These are phyloP conservation scores for Willisornis vidua DNA, from an alignment of 2,113 vertebrate genomes.

Conservation along the genomic window DNA sequence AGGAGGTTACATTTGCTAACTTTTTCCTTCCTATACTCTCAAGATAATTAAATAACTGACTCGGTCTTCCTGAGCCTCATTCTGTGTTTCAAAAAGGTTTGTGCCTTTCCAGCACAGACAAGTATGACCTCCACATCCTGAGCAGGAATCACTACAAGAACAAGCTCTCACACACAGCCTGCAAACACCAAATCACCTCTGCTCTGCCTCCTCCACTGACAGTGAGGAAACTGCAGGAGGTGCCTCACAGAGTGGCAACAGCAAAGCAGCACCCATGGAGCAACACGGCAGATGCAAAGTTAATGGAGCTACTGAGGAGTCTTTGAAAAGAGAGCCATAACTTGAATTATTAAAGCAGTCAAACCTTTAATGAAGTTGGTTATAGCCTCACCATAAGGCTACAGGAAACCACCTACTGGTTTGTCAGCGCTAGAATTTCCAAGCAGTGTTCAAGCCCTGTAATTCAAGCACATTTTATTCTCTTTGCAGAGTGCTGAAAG, in stretches of 20 bases:
- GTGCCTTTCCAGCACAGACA: not conserved
- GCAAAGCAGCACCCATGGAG: not conserved
- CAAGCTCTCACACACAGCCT: not conserved
- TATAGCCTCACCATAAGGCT: slow-evolving; percentile 9
- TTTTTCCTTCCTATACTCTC: not conserved
- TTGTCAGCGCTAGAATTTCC: slow-evolving; percentile 29
- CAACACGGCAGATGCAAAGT: not conserved
- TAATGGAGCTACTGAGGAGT: slow-evolving; percentile 40
- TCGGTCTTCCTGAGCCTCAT: not conserved
- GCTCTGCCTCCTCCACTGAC: not conserved
- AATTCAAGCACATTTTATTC: slow-evolving; percentile 17
- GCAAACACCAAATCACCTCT: not conserved
- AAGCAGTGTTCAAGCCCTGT: not conserved
- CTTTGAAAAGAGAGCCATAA: slow-evolving; percentile 23
- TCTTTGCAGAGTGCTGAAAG: not conserved
- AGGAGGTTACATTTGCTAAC: not conserved
- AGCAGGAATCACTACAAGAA: not conserved
- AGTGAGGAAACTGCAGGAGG: not conserved
- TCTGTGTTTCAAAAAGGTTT: not conserved
- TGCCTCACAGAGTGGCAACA: not conserved
- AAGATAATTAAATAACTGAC: not conserved
- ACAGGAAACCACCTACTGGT: slow-evolving; percentile 33
- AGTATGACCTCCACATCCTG: not conserved
- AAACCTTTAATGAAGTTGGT: slow-evolving; percentile 59
- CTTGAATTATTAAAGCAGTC: slow-evolving; percentile 59